Evolutionary conservation across 2,888 invertebrate species (phyloP).

Genomic region (Amiota communis): DNA sequence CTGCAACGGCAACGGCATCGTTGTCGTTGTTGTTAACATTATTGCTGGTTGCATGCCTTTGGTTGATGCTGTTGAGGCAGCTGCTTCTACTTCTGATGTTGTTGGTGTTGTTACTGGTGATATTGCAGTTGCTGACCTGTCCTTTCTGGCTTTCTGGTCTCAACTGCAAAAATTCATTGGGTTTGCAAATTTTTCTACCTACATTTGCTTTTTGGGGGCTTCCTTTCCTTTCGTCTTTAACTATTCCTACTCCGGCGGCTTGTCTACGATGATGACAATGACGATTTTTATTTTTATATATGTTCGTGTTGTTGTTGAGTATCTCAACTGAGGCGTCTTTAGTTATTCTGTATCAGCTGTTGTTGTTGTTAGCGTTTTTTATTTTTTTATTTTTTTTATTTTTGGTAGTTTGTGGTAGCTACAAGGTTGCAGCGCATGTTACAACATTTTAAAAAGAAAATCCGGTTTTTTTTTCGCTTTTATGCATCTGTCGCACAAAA

Average conservation of each 20-base stretch:
- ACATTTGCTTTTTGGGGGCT: conserved; percentile 14
- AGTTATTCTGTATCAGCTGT: not conserved
- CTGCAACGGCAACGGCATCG: not conserved
- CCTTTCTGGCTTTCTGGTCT: not conserved
- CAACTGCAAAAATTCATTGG: conserved; percentile 27
- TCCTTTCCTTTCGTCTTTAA: not conserved
- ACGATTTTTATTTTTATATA: conserved; percentile 11
- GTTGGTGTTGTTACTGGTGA: conserved; percentile 12
- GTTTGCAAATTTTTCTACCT: conserved; percentile 24
- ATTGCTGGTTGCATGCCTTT: conserved; percentile 1
- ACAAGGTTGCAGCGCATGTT: conserved; percentile 24
- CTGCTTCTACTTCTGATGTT: conserved; percentile 11
- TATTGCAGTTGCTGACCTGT: conserved; percentile 22
- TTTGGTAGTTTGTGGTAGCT: not conserved
- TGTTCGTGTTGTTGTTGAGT: not conserved
- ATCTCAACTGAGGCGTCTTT: conserved; percentile 19
- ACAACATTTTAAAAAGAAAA: conserved; percentile 26
- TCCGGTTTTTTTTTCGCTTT: conserved; percentile 26
- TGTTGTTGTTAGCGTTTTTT: not conserved
- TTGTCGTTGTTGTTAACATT: not conserved
- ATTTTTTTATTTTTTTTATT: no score
- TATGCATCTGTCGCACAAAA: conserved; percentile 25
- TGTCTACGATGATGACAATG: conserved; percentile 6
- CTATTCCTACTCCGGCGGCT: not conserved
- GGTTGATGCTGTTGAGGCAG: conserved; percentile 12